A percentile compares a stretch with the other conserved stretches of the same genome.
Evolutionary conservation across 2,113 vertebrate genomes (phyloP).

Genomic region (Pomatorhinus ruficollis): DNA sequence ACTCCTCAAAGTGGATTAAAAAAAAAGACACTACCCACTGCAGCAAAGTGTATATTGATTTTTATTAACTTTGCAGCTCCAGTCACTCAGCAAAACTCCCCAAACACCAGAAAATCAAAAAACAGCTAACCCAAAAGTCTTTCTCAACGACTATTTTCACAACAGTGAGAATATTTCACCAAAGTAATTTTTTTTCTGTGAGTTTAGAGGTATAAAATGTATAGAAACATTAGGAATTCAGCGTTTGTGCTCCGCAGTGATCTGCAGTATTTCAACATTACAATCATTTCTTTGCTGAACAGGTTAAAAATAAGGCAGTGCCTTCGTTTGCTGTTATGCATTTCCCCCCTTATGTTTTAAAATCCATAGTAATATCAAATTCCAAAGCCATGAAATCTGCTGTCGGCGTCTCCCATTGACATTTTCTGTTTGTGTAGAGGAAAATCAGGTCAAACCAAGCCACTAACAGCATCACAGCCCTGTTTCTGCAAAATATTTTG

Average conservation of each 20-base stretch:
- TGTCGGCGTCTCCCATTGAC: neutral
- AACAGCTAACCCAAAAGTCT: neutral
- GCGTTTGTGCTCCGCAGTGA: neutral
- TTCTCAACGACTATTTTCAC: neutral
- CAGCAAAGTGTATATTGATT: neutral
- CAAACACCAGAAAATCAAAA: neutral
- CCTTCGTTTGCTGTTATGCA: neutral
- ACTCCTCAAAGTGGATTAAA: neutral
- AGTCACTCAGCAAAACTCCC: neutral
- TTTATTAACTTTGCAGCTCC: conserved; percentile 1
- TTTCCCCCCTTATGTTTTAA: neutral
- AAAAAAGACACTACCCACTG: neutral
- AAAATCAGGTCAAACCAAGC: conserved; percentile 42
- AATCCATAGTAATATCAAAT: neutral
- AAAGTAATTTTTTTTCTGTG: neutral
- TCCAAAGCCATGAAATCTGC: neutral
- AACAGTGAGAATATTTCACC: neutral
- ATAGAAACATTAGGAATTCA: neutral
- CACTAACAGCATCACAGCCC: neutral
- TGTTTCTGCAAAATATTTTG: conserved; percentile 7
- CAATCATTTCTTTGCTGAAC: neutral
- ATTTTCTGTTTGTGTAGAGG: neutral
- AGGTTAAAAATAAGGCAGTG: neutral
- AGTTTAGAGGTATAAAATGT: neutral
- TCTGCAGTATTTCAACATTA: neutral